Evolutionary conservation across 2,797 vertebrate genomes (phyloP), one percentile per base, ranked within the genome.

Genomic region (Liasis olivaceus): DNA sequence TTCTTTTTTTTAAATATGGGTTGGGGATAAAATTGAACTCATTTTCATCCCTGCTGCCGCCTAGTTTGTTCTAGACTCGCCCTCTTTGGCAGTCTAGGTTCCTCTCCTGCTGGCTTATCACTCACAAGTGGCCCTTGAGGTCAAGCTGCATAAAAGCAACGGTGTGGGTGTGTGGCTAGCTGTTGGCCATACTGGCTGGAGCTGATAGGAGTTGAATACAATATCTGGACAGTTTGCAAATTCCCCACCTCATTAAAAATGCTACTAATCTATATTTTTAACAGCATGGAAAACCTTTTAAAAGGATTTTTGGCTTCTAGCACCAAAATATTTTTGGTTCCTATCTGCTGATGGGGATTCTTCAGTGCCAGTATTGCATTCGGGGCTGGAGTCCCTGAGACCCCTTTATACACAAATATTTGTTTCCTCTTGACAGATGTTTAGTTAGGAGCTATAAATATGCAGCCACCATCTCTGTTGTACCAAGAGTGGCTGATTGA

Each of bases 401-500:
- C 14, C 58, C 51, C 9, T 20, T 58, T 84, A 91, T 36, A 58
- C 7, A 24, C 62, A 12, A 86, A 9, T 26, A 63, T 15, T 47
- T 63, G 84, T 31, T 14, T 36, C 51, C 84, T 54, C 58, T 63
- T 93, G 85, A 87, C 64, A 42, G 66, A 56, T 59, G 24, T 36
- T 87, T 51, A 11, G 4, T 31, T 54, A n/a, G 72, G 47, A 90
- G 85, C 59, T 54, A 24, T 87, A 87, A 85, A 81, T 89, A 87
- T 60, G 7, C 31, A 5, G 59, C 28, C 12, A 47, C 20, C 28
- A 47, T 31, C 66, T 31, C 90, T 56, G 11, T 22, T 14, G 17
- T n/a, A 24, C 63, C 31, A 42, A 42, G 66, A 90, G 51, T 15
- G 2, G 31, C 88, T 92, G 93, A 93, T 69, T 88, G 51, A 90